Conservation (phyloP, 2,113 vertebrate genomes). For the Cinclus mexicanus region DNA sequence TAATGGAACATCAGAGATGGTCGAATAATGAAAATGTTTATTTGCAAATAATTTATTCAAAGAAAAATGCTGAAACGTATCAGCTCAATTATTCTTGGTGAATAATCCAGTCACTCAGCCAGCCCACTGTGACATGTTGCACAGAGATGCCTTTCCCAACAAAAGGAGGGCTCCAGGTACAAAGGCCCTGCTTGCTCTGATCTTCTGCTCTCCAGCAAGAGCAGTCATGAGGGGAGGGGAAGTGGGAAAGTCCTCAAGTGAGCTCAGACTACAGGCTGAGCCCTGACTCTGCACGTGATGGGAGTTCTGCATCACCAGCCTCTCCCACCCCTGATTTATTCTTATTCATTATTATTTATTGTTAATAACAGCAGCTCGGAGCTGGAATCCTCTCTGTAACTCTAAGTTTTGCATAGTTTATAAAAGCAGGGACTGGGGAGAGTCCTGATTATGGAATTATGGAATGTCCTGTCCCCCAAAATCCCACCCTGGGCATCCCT, state of each 20-base stretch:
- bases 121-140: background rate
- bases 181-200: background rate
- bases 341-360: too few relatives aligned
- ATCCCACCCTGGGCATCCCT: background rate
- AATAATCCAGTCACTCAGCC: background rate
- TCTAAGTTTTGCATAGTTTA: background rate
- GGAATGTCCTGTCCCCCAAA: background rate
- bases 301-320: accelerated
- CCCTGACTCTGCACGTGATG: accelerated
- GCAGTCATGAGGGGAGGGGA: accelerated
- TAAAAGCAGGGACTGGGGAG: background rate
- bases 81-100: constrained; percentile 31
- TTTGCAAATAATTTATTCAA: constrained; percentile 70
- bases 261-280: background rate
- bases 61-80: constrained; percentile 52
- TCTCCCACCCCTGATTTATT: background rate
- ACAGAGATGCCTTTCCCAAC: background rate
- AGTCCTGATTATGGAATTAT: accelerated
- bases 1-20: constrained; percentile 68
- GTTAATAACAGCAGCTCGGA: accelerated
- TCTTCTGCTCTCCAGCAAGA: background rate
- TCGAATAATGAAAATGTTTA: constrained; percentile 70
- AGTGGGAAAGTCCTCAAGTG: background rate
- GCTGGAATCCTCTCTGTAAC: too few relatives aligned
- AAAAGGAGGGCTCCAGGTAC: background rate